A percentile compares a stretch with the other conserved stretches of the same genome.
Evolutionary conservation across 2,888 invertebrate species (phyloP).

Genomic region (Diaperis boleti): DNA sequence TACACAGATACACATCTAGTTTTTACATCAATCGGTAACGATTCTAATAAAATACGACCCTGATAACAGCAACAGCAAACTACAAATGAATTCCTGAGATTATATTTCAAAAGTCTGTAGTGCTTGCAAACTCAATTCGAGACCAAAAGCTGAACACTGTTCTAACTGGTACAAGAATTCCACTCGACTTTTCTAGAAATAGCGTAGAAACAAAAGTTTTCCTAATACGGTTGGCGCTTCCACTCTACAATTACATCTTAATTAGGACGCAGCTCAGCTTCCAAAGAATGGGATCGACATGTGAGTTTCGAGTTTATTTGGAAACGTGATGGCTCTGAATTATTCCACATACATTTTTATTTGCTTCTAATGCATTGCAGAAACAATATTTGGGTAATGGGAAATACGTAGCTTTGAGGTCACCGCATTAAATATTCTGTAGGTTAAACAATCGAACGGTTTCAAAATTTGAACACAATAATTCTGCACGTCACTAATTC

Average conservation of each 20-base stretch:
- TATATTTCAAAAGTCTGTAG: constrained; percentile 39
- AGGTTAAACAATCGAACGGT: no score
- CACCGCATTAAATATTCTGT: no score
- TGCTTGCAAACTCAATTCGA: constrained; percentile 44
- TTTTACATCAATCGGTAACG: no score
- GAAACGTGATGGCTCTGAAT: constrained; percentile 23
- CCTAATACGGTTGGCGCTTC: constrained; percentile 45
- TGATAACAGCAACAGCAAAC: no score
- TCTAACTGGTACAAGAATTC: constrained; percentile 44
- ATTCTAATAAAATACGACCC: no score
- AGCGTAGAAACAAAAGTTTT: constrained; percentile 43
- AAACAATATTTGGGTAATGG: no score
- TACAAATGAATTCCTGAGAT: constrained; percentile 38
- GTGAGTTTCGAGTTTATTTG: constrained; percentile 5
- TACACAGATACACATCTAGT: no score
- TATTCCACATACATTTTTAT: no score
- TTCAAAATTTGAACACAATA: no score
- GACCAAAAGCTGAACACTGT: constrained; percentile 39
- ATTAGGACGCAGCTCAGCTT: constrained; percentile 45
- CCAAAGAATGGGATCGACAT: constrained; percentile 12
- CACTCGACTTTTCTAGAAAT: constrained; percentile 37
- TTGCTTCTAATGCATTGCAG: no score
- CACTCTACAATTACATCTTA: constrained; percentile 47
- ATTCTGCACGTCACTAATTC: no score
- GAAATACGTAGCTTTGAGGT: no score